Evolutionary conservation across 2,113 vertebrate species (phyloP), one percentile per base, ranked within the genome.

Genomic region (Lasiurus cinereus): DNA sequence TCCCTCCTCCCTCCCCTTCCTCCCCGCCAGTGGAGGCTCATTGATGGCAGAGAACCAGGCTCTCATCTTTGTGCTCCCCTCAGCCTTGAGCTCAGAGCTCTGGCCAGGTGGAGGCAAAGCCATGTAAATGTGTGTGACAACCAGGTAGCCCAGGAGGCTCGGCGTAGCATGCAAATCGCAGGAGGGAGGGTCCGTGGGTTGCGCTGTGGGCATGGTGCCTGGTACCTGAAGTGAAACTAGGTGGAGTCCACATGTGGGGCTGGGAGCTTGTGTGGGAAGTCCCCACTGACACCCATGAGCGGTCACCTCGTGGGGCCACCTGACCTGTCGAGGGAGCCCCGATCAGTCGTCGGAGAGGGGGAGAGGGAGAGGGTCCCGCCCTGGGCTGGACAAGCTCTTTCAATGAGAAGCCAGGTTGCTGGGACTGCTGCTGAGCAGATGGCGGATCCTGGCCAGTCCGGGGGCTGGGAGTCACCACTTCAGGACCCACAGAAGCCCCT

Each of bases 221-320:
- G 36, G 15, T 6, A 18, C 62, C 31, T 29, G 56, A 93, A 93
- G 79, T 33, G 70, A 93, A 97, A 95, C 88, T 73, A 62, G 59
- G 80, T 36, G 7, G 67, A 46, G 31, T 39, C 39, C 39, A 18
- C 0, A 0, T 15, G 27, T 29, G 73, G 12, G 31, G 24, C 31
- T 14, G 4, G 22, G 50, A 56, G 8, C 29, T 62, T 19, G 15
- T 12, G 43, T 19, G 88, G 91, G 76, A 69, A 90, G 56, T 21
- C 36, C 90, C 89, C 10, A 0, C 56, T 3, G 59, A 64, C 50
- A 88, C 2, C 19, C 16, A 7, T 15, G 33, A 50, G 69, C 2
- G 22, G 52, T 29, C 12, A 13, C 43, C 52, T 82, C 24, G 0
- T 3, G 31, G 43, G 79, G 31, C 85, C 92, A 24, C 31, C 19